A percentile compares a stretch with the other conserved stretches of the same genome.
Conservation (phyloP, 2,888 invertebrate species). For the Spodoptera exigua region DNA sequence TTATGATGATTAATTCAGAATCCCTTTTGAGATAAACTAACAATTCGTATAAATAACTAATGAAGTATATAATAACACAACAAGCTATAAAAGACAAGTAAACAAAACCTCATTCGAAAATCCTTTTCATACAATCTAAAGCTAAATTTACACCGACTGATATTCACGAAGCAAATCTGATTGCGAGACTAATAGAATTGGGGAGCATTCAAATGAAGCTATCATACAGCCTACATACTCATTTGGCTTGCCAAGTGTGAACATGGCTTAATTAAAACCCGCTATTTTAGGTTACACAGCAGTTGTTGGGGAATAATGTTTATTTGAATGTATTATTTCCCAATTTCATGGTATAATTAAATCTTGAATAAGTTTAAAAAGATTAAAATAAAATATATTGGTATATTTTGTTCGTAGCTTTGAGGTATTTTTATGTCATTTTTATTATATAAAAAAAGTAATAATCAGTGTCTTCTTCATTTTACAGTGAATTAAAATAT, state of each 20-base stretch:
- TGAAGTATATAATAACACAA: background rate
- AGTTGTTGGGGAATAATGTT: background rate
- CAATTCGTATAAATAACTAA: no score
- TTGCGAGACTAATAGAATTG: conserved; percentile 16
- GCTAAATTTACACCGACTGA: background rate
- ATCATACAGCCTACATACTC: conserved; percentile 20
- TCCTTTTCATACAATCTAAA: background rate
- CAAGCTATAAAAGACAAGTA: background rate
- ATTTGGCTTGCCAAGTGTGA: conserved; percentile 16
- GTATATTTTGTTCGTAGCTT: no score
- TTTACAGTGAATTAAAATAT: no score
- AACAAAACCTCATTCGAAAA: conserved; percentile 5
- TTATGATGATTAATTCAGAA: no score
- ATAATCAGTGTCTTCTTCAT: no score
- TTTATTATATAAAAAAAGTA: no score
- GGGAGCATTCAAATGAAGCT: conserved; percentile 16
- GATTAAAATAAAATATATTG: no score
- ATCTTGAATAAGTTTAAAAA: no score
- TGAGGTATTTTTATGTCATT: no score
- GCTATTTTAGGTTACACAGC: background rate
- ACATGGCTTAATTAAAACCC: conserved; percentile 34
- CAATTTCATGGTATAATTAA: no score
- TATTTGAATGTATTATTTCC: background rate
- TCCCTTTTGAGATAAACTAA: no score
- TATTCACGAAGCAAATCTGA: conserved; percentile 11